phyloP scores from a whole-genome alignment of 2,797 vertebrate species.

The Botia almorhae region DNA sequence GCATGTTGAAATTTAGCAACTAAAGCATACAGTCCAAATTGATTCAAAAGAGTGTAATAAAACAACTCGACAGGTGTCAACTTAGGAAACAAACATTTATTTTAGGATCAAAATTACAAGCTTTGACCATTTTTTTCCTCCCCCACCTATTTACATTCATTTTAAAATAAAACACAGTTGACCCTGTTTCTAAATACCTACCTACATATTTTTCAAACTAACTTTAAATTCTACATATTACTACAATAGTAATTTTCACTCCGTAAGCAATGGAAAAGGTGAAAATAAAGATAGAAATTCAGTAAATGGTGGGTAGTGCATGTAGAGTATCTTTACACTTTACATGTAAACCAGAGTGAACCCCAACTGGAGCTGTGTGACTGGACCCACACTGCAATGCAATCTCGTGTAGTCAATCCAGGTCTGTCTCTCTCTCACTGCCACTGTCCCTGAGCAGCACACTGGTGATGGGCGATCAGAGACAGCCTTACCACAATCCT shows the following conservation, averaged over 20 bases:
- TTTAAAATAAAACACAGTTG: conserved; percentile 74
- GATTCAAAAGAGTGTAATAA: not conserved
- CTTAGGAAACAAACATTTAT: conserved; percentile 34
- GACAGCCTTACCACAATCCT: conserved; percentile 25
- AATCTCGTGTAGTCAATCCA: conserved; percentile 21
- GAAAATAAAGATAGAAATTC: conserved; percentile 55
- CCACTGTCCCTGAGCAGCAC: conserved; percentile 7
- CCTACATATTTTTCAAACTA: conserved; percentile 74
- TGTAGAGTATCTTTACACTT: conserved; percentile 67
- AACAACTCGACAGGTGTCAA: not conserved
- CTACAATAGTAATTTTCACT: conserved; percentile 70
- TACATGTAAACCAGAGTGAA: conserved; percentile 1
- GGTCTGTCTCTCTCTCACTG: conserved; percentile 12
- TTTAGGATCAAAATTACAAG: conserved; percentile 67
- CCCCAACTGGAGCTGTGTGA: not conserved
- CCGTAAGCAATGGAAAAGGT: conserved; percentile 51
- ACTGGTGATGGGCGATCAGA: conserved; percentile 51
- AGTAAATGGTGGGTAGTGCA: conserved; percentile 71
- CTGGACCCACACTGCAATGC: conserved; percentile 12
- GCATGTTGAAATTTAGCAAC: no score
- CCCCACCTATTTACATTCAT: conserved; percentile 87
- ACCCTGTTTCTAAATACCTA: conserved; percentile 76
- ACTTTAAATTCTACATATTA: conserved; percentile 74
- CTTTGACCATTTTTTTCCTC: conserved; percentile 82
- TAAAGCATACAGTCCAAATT: not conserved